Conservation (phyloP, 2,888 invertebrate species). For the Actias luna region DNA sequence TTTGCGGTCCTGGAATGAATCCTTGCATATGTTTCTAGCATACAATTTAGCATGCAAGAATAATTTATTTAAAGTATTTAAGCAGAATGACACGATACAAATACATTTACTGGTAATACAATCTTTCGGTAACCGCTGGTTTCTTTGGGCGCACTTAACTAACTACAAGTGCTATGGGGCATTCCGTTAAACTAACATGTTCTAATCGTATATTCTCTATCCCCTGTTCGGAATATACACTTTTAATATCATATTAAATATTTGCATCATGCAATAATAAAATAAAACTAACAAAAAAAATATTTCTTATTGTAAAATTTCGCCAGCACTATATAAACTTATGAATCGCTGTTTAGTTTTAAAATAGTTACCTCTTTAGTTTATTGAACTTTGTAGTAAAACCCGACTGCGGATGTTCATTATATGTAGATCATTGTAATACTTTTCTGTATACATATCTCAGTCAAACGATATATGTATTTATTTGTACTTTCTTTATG, state of each 20-base stretch:
- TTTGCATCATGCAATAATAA: background rate
- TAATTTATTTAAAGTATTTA: background rate
- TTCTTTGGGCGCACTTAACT: background rate
- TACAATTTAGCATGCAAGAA: background rate
- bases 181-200: background rate
- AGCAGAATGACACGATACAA: background rate
- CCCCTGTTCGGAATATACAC: background rate
- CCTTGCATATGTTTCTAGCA: background rate
- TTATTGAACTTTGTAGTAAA: constrained; percentile 60
- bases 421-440: constrained; percentile 35
- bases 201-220: background rate
- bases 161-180: background rate
- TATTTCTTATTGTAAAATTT: constrained; percentile 26
- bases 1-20: background rate
- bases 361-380: constrained; percentile 41
- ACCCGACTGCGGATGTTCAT: constrained; percentile 40
- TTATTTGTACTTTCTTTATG: background rate
- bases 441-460: constrained; percentile 24
- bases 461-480: constrained; percentile 1
- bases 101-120: background rate
- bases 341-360: constrained; percentile 9
- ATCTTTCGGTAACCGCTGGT: background rate
- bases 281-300: background rate
- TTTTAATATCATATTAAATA: background rate
- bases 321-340: constrained; percentile 24